phyloP scores from a whole-genome alignment of 2,888 invertebrate genomes.

The Heteropelma amictum region DNA sequence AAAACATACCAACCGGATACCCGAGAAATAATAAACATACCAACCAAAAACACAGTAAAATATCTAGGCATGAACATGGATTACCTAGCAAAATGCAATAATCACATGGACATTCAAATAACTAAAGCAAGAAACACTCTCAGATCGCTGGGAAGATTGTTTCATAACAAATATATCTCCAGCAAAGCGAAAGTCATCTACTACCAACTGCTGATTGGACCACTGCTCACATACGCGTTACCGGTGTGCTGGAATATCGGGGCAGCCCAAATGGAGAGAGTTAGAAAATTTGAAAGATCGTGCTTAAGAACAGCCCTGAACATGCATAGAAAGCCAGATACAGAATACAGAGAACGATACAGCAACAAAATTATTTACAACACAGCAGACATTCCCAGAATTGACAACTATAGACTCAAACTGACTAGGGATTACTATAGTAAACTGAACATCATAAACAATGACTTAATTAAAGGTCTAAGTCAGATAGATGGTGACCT shows the following conservation, averaged over 20 bases:
- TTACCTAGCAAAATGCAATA: not conserved
- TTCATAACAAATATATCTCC: not conserved
- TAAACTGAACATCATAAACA: not conserved
- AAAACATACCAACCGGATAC: not conserved
- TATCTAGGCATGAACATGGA: conserved; percentile 19
- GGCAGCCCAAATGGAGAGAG: conserved; percentile 25
- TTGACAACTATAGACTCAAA: not conserved
- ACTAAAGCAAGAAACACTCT: not conserved
- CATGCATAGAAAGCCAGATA: not conserved
- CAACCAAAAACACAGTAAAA: not conserved
- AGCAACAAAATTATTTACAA: conserved; percentile 1
- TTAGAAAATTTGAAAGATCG: conserved; percentile 9
- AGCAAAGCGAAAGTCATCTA: conserved; percentile 6
- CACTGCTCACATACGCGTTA: conserved; percentile 13
- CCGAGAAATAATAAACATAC: not conserved
- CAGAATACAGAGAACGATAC: not conserved
- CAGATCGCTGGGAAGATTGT: not conserved
- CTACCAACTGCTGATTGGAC: conserved; percentile 3
- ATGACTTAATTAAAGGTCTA: not conserved
- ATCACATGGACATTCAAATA: not conserved
- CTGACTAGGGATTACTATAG: not conserved
- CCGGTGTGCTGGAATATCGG: conserved; percentile 26
- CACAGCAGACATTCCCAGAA: not conserved
- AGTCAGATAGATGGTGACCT: no score
- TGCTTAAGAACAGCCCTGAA: not conserved